These are phyloP conservation scores for Peromyscus melanophrys DNA, from an alignment of 2,797 vertebrate species.

Conservation along the genomic window DNA sequence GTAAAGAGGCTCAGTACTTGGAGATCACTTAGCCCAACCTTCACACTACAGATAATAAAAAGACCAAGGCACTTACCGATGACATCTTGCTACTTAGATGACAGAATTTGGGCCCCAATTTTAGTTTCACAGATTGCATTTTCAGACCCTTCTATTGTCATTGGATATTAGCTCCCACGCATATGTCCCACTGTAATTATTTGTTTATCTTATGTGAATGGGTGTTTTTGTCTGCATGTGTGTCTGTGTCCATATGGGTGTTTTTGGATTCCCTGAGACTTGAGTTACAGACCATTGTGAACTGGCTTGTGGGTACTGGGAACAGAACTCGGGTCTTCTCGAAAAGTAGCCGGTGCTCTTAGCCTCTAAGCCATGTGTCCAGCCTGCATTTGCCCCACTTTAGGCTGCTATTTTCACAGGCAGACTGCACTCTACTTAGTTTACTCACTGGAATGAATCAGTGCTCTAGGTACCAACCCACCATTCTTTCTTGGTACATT, in stretches of 20 bases:
- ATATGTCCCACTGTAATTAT: background rate
- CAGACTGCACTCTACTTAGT: background rate
- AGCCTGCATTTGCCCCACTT: background rate
- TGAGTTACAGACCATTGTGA: background rate
- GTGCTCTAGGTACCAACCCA: background rate
- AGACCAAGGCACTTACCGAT: background rate
- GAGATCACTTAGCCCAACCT: background rate
- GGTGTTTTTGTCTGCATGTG: background rate
- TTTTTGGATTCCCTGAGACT: background rate
- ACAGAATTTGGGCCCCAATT: slow-evolving; percentile 50
- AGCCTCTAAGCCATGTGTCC: background rate
- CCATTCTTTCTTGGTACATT: background rate
- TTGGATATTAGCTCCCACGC: background rate
- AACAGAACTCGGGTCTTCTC: background rate
- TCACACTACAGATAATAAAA: background rate
- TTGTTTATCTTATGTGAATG: background rate
- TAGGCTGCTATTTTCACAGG: background rate
- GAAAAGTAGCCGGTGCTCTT: background rate
- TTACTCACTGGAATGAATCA: background rate
- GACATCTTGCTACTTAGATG: background rate
- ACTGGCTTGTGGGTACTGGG: background rate
- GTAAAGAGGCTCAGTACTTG: background rate
- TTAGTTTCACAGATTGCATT: background rate
- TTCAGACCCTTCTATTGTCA: background rate
- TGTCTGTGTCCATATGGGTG: background rate